Evolutionary conservation across 2,888 invertebrate species (phyloP), one percentile per base, ranked within the genome.

Genomic region (Thelaira solivaga): DNA sequence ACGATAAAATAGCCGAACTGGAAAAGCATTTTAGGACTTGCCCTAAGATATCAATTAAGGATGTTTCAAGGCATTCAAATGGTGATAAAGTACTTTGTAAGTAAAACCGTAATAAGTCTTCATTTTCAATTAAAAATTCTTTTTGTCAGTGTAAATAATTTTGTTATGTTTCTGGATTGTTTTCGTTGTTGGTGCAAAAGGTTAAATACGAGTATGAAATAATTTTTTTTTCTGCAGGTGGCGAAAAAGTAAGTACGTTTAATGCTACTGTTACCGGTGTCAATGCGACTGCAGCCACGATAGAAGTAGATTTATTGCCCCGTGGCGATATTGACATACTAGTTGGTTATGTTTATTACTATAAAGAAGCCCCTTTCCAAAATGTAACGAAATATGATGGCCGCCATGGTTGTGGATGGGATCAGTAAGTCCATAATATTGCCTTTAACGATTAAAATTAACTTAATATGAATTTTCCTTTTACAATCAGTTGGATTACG

Each of bases 1-100:
- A 90, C 10, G 88, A 90, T 0, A 92, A 92, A 82, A 92, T 94
- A 55, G 84, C 89, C 4, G 86, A 89, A 26, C 89, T 94, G 2
- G 89, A 90, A 84, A 84, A 83, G 0, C 83, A 85, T 1, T 24
- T 87, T 0, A 85, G 82, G 55, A 81, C 62, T 18, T 73, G 57
- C 0, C 68, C 67, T 2, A 62, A 77, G 13, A 82, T 88, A 18
- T 76, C 82, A 2, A 80, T 84, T 10, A 82, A 76, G 2, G 87
- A 88, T 80, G 86, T 84, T 2, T 87, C 88, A 0, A 84, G 88
- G 0, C 93, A 92, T 83, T 95, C 95, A 49, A 98, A 98, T 87
- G 98, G 98, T 2, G 96, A 97, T 87, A 95, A 95, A 89, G 94
- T 94, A 43, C 94, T 96, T 64, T 98, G 97, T 94, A 90, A 91